phyloP scores from a whole-genome alignment of 1,140 invertebrate species.

The Oncopodura yosiiana region DNA sequence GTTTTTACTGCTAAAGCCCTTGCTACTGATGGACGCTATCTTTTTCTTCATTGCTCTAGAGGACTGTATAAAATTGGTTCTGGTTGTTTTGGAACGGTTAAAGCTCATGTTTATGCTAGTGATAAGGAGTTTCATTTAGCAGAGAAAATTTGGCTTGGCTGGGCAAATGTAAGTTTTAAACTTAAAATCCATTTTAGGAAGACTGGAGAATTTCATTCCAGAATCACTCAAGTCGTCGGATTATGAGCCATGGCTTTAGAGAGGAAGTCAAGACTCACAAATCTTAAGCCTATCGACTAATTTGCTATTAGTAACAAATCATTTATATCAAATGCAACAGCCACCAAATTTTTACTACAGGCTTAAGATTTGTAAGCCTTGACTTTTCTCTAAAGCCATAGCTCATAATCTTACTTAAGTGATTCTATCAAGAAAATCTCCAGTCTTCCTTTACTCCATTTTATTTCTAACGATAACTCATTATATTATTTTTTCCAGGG shows the following conservation, averaged over 20 bases:
- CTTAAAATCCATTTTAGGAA: constrained; percentile 1
- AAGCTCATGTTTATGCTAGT: constrained; percentile 70
- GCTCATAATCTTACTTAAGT: no score
- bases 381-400: no score
- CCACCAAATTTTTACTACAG: no score
- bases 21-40: constrained; percentile 75
- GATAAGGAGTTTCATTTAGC: constrained; percentile 66
- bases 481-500: constrained; percentile 40
- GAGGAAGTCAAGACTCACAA: no score
- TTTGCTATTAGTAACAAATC: no score
- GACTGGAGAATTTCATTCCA: no score
- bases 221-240: no score
- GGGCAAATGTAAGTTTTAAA: constrained; percentile 60
- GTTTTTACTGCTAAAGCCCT: constrained; percentile 48
- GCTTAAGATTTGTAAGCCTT: no score
- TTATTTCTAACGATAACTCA: constrained; percentile 2
- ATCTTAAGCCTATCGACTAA: no score
- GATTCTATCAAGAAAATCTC: no score
- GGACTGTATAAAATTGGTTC: constrained; percentile 83
- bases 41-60: constrained; percentile 70
- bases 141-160: constrained; percentile 69
- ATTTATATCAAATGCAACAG: no score
- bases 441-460: constrained; percentile 12
- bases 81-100: constrained; percentile 79
- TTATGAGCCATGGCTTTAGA: no score